Percentiles rank a stretch among this genome's conserved stretches.
These are phyloP conservation scores for Chaitophorus viminalis DNA, from an alignment of 2,888 invertebrate genomes.

Conservation along the genomic window DNA sequence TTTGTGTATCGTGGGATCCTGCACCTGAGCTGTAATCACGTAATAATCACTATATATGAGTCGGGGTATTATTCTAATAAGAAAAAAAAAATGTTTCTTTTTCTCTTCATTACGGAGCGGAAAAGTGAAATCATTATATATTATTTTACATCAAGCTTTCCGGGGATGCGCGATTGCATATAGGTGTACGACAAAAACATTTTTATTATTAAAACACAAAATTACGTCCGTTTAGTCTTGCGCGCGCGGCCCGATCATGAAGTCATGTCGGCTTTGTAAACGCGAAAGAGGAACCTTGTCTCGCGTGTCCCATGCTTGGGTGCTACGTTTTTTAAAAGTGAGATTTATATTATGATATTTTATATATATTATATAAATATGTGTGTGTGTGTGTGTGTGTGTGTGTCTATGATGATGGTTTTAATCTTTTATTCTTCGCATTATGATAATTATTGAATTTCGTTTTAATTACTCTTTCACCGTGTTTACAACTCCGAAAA, in stretches of 20 bases:
- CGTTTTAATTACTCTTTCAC: no score
- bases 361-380: not conserved
- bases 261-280: slow-evolving; percentile 40
- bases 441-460: no score
- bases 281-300: slow-evolving; percentile 15
- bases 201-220: slow-evolving; percentile 9
- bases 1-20: slow-evolving; percentile 37
- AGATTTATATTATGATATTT: not conserved
- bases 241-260: slow-evolving; percentile 22
- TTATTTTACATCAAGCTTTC: not conserved
- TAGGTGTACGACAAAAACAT: slow-evolving; percentile 30
- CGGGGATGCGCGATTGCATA: slow-evolving; percentile 19
- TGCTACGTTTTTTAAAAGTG: slow-evolving; percentile 48
- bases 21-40: slow-evolving; percentile 1
- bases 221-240: slow-evolving; percentile 32
- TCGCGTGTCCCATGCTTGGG: slow-evolving; percentile 52
- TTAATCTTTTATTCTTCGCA: not conserved
- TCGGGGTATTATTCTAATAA: slow-evolving; percentile 18
- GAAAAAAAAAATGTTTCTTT: slow-evolving; percentile 2
- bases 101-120: slow-evolving; percentile 5
- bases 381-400: no score
- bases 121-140: slow-evolving; percentile 57
- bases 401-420: not conserved
- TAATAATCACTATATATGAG: slow-evolving; percentile 3
- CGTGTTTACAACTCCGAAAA: no score